Percentiles rank a stretch among this genome's conserved stretches.
Evolutionary conservation across 2,113 vertebrate genomes (phyloP).

Genomic region (Mormyrus iriodes): DNA sequence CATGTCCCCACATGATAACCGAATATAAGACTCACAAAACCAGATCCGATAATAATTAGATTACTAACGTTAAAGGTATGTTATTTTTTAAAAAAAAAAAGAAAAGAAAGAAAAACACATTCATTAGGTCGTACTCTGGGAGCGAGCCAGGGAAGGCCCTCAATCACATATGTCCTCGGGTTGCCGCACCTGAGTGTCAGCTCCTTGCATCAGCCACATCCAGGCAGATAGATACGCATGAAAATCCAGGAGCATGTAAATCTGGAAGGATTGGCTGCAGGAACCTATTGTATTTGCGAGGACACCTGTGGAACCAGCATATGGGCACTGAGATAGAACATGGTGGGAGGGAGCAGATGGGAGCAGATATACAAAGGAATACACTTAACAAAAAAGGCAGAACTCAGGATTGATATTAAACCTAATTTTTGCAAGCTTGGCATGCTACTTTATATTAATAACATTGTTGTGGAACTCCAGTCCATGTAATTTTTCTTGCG

Average conservation of each 20-base stretch:
- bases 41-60: background rate
- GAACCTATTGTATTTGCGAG: background rate
- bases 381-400: background rate
- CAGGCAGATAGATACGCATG: background rate
- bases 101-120: background rate
- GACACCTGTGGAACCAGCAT: background rate
- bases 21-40: background rate
- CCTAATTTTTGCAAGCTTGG: background rate
- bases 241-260: conserved; percentile 1
- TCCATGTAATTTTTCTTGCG: background rate
- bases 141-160: background rate
- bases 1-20: background rate
- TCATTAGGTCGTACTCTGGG: background rate
- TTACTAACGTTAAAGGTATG: background rate
- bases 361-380: background rate
- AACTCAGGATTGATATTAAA: background rate
- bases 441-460: background rate
- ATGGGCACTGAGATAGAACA: background rate
- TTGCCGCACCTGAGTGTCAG: background rate
- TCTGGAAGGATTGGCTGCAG: background rate
- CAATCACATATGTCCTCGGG: background rate
- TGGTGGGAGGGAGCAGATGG: background rate
- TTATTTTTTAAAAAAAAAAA: background rate
- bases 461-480: background rate
- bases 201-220: background rate